Conservation (phyloP, 2,113 vertebrate genomes). For the Nerophis lumbriciformis region DNA sequence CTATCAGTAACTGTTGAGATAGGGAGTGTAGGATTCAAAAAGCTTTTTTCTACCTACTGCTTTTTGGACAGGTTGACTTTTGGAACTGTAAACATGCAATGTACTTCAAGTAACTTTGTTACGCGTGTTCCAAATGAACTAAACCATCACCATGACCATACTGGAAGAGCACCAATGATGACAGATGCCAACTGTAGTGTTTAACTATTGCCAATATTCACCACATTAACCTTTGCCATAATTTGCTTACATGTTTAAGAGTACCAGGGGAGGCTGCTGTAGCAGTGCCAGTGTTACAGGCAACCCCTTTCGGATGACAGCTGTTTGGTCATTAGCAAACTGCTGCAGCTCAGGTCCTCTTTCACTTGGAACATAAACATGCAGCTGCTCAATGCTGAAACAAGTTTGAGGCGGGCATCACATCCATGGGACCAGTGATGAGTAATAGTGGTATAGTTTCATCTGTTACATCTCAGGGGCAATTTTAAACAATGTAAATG, state of each 20-base stretch:
- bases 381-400: slow-evolving; percentile 3
- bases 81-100: too few relatives aligned
- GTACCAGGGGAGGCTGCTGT: slow-evolving; percentile 21
- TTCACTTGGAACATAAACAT: slow-evolving; percentile 2
- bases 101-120: too few relatives aligned
- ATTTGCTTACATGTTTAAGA: slow-evolving; percentile 21
- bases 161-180: slow-evolving; percentile 11
- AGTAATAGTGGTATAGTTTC: background rate
- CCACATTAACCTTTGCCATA: slow-evolving; percentile 25
- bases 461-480: background rate
- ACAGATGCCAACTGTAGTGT: slow-evolving; percentile 28
- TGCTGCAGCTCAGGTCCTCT: slow-evolving; percentile 20
- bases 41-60: too few relatives aligned
- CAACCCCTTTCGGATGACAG: slow-evolving; percentile 45
- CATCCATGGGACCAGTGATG: slow-evolving; percentile 5
- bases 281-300: slow-evolving; percentile 27
- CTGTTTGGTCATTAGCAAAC: slow-evolving; percentile 49
- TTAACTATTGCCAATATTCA: slow-evolving; percentile 20
- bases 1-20: too few relatives aligned
- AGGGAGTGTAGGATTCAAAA: too few relatives aligned
- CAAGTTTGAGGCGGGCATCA: slow-evolving; percentile 1
- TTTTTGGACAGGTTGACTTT: too few relatives aligned
- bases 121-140: too few relatives aligned
- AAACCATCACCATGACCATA: too few relatives aligned
- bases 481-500: background rate